Percentiles rank a stretch among this genome's conserved stretches.
Evolutionary conservation across 92 coral and sea anemone species (phyloP).

Genomic region (Phenganax subtilis): DNA sequence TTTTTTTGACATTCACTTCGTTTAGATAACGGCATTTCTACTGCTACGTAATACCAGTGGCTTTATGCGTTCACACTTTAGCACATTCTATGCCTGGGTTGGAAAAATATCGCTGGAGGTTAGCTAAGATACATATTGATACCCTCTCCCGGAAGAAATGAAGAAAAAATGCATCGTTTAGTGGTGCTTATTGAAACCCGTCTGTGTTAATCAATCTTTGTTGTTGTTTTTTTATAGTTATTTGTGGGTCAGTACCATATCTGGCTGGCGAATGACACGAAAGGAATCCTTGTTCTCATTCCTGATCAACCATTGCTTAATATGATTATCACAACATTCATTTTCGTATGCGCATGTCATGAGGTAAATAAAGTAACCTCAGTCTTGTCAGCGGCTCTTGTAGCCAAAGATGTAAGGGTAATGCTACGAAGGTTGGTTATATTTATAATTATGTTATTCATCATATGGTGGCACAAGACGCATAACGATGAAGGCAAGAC

Average conservation of each 20-base stretch:
- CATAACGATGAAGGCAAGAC: conserved; percentile 52
- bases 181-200: not conserved
- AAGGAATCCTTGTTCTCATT: conserved; percentile 79
- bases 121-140: not conserved
- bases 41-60: conserved; percentile 77
- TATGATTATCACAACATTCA: conserved; percentile 70
- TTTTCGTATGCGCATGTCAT: conserved; percentile 86
- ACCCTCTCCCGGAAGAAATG: not conserved
- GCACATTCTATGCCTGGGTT: conserved; percentile 86
- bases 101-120: conserved; percentile 89
- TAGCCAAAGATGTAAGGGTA: conserved; percentile 67
- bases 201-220: not conserved
- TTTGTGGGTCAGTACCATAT: conserved; percentile 95
- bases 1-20: not conserved
- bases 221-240: conserved; percentile 46
- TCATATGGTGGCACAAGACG: conserved; percentile 99
- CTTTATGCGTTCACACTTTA: conserved; percentile 64
- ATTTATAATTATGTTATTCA: conserved; percentile 75
- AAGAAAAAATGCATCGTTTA: not conserved
- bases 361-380: conserved; percentile 79
- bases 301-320: conserved; percentile 81
- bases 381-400: conserved; percentile 72
- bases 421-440: conserved; percentile 78
- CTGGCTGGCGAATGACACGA: conserved; percentile 92
- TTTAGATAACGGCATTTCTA: conserved; percentile 78